These are phyloP conservation scores for Dendrocopos noguchii DNA, from an alignment of 2,113 vertebrate genomes.

Conservation along the genomic window DNA sequence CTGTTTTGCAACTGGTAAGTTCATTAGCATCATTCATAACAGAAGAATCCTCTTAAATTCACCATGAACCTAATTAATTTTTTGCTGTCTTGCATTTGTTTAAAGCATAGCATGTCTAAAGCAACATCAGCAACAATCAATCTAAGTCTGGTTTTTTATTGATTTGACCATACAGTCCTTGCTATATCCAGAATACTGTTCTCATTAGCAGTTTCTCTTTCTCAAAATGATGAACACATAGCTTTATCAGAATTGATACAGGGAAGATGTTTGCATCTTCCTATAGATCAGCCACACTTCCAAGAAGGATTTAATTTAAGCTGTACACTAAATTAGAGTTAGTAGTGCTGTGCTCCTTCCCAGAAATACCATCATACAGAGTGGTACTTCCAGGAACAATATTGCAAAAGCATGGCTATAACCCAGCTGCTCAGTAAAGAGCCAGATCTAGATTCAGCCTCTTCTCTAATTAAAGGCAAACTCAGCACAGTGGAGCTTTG, in stretches of 20 bases:
- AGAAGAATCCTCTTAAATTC: not conserved
- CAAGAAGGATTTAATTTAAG: conserved; percentile 46
- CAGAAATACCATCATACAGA: conserved; percentile 14
- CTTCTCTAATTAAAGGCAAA: not conserved
- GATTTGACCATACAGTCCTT: not conserved
- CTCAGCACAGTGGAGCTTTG: not conserved
- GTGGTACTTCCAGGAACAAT: conserved; percentile 44
- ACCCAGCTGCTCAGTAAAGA: not conserved
- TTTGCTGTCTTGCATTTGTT: conserved; percentile 2
- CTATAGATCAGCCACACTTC: not conserved
- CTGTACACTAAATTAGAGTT: conserved; percentile 14
- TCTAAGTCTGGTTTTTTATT: not conserved
- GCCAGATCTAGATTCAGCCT: not conserved
- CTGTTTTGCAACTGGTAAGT: not conserved
- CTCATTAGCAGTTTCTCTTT: not conserved
- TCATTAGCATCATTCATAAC: not conserved
- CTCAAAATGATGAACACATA: conserved; percentile 21
- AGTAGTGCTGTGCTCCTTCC: conserved; percentile 8
- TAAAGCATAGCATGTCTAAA: not conserved
- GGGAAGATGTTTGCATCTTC: not conserved
- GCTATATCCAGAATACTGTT: not conserved
- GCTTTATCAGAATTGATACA: not conserved
- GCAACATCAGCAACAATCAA: not conserved
- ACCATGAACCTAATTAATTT: not conserved
- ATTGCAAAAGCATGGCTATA: not conserved